Evolutionary conservation across 2,888 invertebrate genomes (phyloP), one percentile per base, ranked within the genome.

Genomic region (Conistra vaccinii): DNA sequence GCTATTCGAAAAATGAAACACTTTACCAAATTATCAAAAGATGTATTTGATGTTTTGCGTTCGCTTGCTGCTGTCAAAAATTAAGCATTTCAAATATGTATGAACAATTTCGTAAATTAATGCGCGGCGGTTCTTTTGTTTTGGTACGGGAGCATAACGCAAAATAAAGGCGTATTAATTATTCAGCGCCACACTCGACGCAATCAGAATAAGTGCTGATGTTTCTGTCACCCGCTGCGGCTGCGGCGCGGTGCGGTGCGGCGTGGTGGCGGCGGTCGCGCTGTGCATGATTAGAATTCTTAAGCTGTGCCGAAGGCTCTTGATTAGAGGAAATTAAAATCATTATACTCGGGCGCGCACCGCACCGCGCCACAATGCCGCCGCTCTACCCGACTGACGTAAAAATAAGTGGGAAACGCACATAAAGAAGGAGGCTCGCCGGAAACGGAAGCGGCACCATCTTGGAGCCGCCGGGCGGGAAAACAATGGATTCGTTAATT

Each of bases 401-500:
- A 96, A 96, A 96, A 96, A 96, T 95, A 93, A 94, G 91, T 90
- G 95, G 94, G 95, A 95, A 95, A 94, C 95, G 95, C 94, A 95
- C 95, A 95, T 96, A 96, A 96, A 96, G 96, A 96, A 95, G 92
- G 91, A 94, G 94, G 93, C 94, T 88, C 94, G 93, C 92, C 95
- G 96, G 96, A 96, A 95, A 93, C 96, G 96, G 96, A 96, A 96
- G 95, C 96, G 96, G 95, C 96, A 96, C 96, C 96, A 95, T 96
- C 96, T 96, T 96, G 96, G 96, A 94, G 95, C 96, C 97, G 96
- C 96, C 97, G 96, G 96, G 96, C 96, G 96, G 95, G 95, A 96
- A 97, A 97, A 97, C 97, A 97, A 97, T 97, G 97, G 97, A 96
- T 97, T 97, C 97, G 97, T 97, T 97, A 97, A 97, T 97, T 97